Percentiles rank a stretch among this genome's conserved stretches.
phyloP scores from a whole-genome alignment of 2,797 vertebrate genomes.

The Trachurus trachurus region DNA sequence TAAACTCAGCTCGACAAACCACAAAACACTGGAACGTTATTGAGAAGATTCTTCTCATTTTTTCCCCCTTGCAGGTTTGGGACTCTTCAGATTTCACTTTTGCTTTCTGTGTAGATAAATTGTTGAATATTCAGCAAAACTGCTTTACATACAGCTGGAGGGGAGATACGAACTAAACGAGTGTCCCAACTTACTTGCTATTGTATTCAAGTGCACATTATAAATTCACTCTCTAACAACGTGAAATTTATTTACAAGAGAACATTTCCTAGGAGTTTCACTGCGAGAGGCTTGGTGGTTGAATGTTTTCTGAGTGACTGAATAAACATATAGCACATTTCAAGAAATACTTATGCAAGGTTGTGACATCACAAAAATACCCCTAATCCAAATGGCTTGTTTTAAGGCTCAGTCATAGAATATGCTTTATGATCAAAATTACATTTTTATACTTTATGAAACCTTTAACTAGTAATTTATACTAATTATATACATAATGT shows the following conservation, averaged over 20 bases:
- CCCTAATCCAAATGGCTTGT: too few relatives aligned
- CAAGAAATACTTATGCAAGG: too few relatives aligned
- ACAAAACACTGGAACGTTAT: neutral
- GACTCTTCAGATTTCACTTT: neutral
- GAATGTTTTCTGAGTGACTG: too few relatives aligned
- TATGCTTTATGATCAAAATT: too few relatives aligned
- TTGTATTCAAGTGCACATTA: neutral
- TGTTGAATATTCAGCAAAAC: neutral
- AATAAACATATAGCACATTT: too few relatives aligned
- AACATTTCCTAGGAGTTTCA: neutral
- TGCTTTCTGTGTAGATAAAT: neutral
- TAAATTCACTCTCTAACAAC: neutral
- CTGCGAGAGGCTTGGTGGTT: neutral
- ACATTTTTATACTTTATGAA: too few relatives aligned
- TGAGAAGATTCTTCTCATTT: neutral
- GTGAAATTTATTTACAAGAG: neutral
- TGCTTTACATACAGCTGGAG: neutral
- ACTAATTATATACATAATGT: too few relatives aligned
- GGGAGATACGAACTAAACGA: neutral
- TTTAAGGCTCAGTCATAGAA: too few relatives aligned
- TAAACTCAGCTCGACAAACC: neutral
- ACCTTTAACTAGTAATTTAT: too few relatives aligned
- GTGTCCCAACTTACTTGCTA: neutral
- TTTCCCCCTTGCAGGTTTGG: neutral
- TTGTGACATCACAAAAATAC: too few relatives aligned